Evolutionary conservation across 2,797 vertebrate genomes (phyloP), one percentile per base, ranked within the genome.

Genomic region (Pangasius krempfi): DNA sequence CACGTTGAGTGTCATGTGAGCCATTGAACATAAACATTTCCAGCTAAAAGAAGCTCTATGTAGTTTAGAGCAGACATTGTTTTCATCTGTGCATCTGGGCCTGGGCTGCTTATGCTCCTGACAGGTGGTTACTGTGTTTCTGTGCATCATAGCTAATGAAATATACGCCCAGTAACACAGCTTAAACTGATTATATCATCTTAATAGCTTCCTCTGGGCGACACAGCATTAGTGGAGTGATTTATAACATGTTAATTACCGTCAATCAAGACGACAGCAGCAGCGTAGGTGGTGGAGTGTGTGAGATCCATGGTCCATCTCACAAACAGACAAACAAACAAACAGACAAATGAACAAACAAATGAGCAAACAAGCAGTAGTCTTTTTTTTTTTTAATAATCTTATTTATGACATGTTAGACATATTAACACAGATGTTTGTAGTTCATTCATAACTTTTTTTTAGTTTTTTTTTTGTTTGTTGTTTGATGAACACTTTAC

Each of bases 11-110:
- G 60, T 84, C 44, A 47, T 64, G 14, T 66, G 81, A 84, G 60
- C 40, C 81, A 66, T 18, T 66, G 27, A 50, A 84, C 44, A 6
- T 84, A 84, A 84, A 84, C 81, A 84, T 66, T n/a, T 22, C 40
- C 40, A 50, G 27, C 60, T 62, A 30, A 20, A 30, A 66, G 40
- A 50, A 44, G 22, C 4, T 16, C 79, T 40, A 20, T 27, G 25
- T 76, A 22, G 8, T 80, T 80, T 22, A 56, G 18, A 80, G 22
- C 50, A 37, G 5, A 81, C 33, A 5, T 60, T 60, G 56, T 81
- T 80, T 56, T 80, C n/a, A 56, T 30, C n/a, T 33, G 8, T 73
- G 40, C 18, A 22, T 22, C 37, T 22, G 9, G 2, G 8, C 3
- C 4, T 6, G 25, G 25, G 12, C 4, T 10, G 6, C 30, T 56